Evolutionary conservation across 1,140 invertebrate species (phyloP).

Genomic region (Myzus persicae): DNA sequence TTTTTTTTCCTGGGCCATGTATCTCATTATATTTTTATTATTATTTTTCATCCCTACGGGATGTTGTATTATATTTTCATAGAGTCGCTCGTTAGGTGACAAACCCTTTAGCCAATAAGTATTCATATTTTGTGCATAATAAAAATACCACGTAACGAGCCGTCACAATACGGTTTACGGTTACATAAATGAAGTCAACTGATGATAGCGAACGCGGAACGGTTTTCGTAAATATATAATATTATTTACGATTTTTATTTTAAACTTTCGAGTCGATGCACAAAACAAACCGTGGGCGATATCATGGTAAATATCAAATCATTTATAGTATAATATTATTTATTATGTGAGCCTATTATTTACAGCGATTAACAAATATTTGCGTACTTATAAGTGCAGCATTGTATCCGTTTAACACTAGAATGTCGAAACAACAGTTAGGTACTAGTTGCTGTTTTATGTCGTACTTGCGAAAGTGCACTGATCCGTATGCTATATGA

Average conservation of each 20-base stretch:
- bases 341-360: neutral
- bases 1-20: constrained; percentile 45
- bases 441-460: neutral
- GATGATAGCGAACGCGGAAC: neutral
- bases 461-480: neutral
- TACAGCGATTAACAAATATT: neutral
- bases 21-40: constrained; percentile 58
- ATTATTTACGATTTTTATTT: neutral
- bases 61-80: constrained; percentile 57
- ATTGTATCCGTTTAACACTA: neutral
- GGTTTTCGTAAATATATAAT: neutral
- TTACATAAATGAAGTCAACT: constrained; percentile 55
- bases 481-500: neutral
- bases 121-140: constrained; percentile 50
- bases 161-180: constrained; percentile 44
- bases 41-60: constrained; percentile 34
- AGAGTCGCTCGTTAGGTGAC: constrained; percentile 57
- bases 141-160: constrained; percentile 55
- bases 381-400: neutral
- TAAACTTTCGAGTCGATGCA: neutral
- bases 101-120: constrained; percentile 58
- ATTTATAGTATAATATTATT: neutral
- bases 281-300: neutral
- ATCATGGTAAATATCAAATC: neutral
- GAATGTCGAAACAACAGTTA: neutral